phyloP scores from a whole-genome alignment of 2,113 vertebrate species.

The Tonatia bakeri region DNA sequence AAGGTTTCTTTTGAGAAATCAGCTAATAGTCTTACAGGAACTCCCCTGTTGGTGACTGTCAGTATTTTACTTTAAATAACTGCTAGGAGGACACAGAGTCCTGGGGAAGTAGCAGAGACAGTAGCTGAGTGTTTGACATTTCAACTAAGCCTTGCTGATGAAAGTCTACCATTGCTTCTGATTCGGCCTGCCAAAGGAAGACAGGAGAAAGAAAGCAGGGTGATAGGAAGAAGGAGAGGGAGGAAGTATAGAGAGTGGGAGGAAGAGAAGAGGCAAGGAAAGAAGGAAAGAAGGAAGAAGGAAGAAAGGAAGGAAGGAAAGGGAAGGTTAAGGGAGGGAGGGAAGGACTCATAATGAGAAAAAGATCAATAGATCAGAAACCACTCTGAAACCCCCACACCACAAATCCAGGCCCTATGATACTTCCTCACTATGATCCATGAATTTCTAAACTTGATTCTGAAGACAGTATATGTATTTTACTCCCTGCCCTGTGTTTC shows the following conservation, averaged over 20 bases:
- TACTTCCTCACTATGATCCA: background rate
- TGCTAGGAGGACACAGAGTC: conserved; percentile 63
- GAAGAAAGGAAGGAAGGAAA: background rate
- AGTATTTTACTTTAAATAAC: conserved; percentile 79
- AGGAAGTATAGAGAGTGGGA: too few species aligned
- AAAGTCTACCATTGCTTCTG: conserved; percentile 67
- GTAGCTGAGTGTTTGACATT: conserved; percentile 70
- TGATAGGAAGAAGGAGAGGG: too few species aligned
- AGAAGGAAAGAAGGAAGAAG: too few species aligned
- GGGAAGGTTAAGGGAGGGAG: too few species aligned
- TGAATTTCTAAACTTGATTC: background rate
- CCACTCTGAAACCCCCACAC: background rate
- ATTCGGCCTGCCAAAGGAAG: conserved; percentile 13
- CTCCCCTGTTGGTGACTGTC: background rate
- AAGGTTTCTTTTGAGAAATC: too few species aligned
- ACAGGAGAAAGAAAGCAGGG: background rate
- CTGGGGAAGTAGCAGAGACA: conserved; percentile 66
- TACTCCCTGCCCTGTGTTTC: too few species aligned
- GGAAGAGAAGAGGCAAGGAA: background rate
- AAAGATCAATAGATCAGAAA: background rate
- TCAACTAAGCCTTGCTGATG: conserved; percentile 79
- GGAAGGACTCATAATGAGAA: background rate
- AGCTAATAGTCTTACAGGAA: too few species aligned
- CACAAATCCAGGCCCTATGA: background rate
- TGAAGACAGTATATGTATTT: background rate